Conservation (phyloP, 2,888 invertebrate genomes). For the Ormyrus thymus region DNA sequence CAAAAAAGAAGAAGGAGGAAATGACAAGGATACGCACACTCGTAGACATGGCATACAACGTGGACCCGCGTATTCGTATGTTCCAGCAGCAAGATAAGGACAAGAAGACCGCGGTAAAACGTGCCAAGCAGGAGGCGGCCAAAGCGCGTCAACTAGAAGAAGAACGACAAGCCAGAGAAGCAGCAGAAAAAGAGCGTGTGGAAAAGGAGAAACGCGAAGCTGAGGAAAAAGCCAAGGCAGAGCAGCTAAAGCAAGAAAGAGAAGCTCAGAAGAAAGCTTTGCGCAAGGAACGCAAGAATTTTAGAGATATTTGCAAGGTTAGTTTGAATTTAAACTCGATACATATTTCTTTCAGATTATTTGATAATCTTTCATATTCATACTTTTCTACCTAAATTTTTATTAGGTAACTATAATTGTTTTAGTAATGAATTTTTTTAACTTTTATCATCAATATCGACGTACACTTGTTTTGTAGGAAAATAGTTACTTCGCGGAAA, state of each 20-base stretch:
- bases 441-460: background rate
- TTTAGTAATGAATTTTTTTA: background rate
- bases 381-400: background rate
- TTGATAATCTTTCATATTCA: background rate
- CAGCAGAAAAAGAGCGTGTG: conserved; percentile 77
- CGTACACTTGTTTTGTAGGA: conserved; percentile 25
- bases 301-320: conserved; percentile 87
- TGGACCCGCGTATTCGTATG: conserved; percentile 93
- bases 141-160: conserved; percentile 90
- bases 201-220: conserved; percentile 88
- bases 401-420: background rate
- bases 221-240: conserved; percentile 88
- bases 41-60: conserved; percentile 94
- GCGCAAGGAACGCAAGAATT: conserved; percentile 89
- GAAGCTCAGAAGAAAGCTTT: conserved; percentile 90
- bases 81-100: conserved; percentile 97
- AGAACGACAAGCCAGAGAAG: conserved; percentile 84
- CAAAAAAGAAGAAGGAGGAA: conserved; percentile 97
- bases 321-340: background rate
- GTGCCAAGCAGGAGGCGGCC: conserved; percentile 89
- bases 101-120: conserved; percentile 90
- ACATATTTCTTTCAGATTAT: background rate
- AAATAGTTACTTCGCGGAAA: conserved; percentile 85
- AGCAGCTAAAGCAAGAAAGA: conserved; percentile 88
- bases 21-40: conserved; percentile 92